Evolutionary conservation across 2,797 vertebrate genomes (phyloP).

Genomic region (Huso huso): DNA sequence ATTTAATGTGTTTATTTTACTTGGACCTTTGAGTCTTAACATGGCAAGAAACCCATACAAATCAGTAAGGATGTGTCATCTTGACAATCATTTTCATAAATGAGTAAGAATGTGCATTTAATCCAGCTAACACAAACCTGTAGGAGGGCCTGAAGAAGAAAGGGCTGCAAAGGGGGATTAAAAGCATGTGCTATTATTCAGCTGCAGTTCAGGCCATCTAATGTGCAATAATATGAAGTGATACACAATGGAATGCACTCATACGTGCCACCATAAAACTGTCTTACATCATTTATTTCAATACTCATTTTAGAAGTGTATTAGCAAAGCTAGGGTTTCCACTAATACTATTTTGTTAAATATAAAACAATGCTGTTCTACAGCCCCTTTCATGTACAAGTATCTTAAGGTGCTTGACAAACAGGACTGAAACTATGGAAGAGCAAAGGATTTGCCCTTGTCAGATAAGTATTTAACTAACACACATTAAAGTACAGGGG

Average conservation of each 20-base stretch:
- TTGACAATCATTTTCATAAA: conserved; percentile 97
- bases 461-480: too few species aligned
- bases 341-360: too few species aligned
- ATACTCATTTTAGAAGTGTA: conserved; percentile 25
- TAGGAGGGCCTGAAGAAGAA: conserved; percentile 74
- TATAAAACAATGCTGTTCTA: too few species aligned
- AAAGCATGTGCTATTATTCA: conserved; percentile 89
- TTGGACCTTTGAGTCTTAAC: conserved; percentile 81
- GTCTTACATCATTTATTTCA: conserved; percentile 39
- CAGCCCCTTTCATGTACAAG: too few species aligned
- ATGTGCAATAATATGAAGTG: conserved; percentile 48
- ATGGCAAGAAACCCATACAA: conserved; percentile 77
- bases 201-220: conserved; percentile 77
- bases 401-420: too few species aligned
- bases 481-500: too few species aligned
- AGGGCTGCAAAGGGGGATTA: conserved; percentile 77
- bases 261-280: conserved; percentile 33
- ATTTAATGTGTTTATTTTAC: conserved; percentile 96
- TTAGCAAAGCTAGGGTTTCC: too few species aligned
- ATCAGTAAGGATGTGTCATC: conserved; percentile 90
- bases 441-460: too few species aligned
- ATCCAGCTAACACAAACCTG: conserved; percentile 65
- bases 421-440: too few species aligned
- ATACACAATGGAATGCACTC: conserved; percentile 39
- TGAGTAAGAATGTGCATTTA: conserved; percentile 85